Percentiles rank a stretch among this genome's conserved stretches.
These are phyloP conservation scores for Aporrectodea caliginosa DNA, from an alignment of 1,140 invertebrate species.

Conservation along the genomic window DNA sequence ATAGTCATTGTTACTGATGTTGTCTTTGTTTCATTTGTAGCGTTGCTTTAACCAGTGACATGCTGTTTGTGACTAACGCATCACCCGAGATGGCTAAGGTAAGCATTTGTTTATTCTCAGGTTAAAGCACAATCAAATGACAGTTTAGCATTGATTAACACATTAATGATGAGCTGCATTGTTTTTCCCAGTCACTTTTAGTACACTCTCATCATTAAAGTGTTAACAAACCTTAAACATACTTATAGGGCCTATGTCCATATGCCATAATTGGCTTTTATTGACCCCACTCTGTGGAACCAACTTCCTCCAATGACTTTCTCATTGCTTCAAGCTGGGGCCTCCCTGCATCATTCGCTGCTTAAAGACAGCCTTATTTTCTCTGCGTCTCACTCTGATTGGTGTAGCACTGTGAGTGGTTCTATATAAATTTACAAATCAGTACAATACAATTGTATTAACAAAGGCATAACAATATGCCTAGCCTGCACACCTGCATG, in stretches of 20 bases:
- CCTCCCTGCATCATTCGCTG: no score
- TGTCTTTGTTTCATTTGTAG: neutral
- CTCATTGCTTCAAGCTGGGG: no score
- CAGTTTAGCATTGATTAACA: neutral
- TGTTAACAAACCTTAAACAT: neutral
- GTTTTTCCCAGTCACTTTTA: neutral
- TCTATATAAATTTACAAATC: no score
- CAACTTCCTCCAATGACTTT: no score
- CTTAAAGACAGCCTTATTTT: no score
- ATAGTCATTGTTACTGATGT: neutral
- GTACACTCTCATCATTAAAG: neutral
- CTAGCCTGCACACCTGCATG: no score
- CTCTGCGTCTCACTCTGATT: no score
- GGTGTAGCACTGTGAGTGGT: no score
- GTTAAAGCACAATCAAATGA: neutral
- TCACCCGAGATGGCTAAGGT: neutral
- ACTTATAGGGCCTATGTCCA: neutral
- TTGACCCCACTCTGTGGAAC: no score
- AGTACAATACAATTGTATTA: no score
- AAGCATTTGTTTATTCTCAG: neutral
- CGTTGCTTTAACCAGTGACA: neutral
- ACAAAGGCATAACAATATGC: no score
- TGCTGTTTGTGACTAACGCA: neutral
- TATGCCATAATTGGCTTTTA: neutral
- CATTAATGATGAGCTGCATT: neutral